Conservation (phyloP, 2,113 vertebrate genomes). For the Nothocercus nigrocapillus region DNA sequence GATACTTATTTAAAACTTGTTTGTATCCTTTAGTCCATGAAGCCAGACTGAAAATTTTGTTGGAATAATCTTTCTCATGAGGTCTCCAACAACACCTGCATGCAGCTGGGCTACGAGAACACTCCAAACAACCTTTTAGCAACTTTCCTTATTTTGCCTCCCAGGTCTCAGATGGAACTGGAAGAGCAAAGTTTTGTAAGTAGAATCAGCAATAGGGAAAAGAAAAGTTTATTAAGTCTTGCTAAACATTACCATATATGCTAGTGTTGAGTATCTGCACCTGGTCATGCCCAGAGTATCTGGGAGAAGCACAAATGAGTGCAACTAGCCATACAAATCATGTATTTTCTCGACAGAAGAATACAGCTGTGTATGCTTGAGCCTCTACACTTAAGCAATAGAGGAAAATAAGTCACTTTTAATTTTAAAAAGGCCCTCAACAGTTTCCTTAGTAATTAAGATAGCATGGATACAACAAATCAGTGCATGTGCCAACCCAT, state of each 20-base stretch:
- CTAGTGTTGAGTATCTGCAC: neutral
- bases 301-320: slow-evolving; percentile 30
- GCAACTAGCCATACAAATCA: slow-evolving; percentile 1
- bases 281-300: neutral
- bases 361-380: neutral
- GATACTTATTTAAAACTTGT: slow-evolving; percentile 22
- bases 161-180: slow-evolving; percentile 19
- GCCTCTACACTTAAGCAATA: slow-evolving; percentile 37
- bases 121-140: neutral
- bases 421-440: slow-evolving; percentile 65
- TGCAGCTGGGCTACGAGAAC: slow-evolving; percentile 57
- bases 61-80: slow-evolving; percentile 55
- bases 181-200: slow-evolving; percentile 35
- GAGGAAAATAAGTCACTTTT: slow-evolving; percentile 66
- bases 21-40: neutral
- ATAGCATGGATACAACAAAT: slow-evolving; percentile 74
- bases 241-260: neutral
- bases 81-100: slow-evolving; percentile 50
- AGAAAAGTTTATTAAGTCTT: slow-evolving; percentile 21
- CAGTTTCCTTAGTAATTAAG: slow-evolving; percentile 74
- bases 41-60: slow-evolving; percentile 31
- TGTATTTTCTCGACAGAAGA: slow-evolving; percentile 5
- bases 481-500: slow-evolving; percentile 86
- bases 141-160: slow-evolving; percentile 25
- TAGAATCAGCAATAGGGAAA: slow-evolving; percentile 24